These are phyloP conservation scores for Fulica atra DNA, from an alignment of 2,113 vertebrate species.

Conservation along the genomic window DNA sequence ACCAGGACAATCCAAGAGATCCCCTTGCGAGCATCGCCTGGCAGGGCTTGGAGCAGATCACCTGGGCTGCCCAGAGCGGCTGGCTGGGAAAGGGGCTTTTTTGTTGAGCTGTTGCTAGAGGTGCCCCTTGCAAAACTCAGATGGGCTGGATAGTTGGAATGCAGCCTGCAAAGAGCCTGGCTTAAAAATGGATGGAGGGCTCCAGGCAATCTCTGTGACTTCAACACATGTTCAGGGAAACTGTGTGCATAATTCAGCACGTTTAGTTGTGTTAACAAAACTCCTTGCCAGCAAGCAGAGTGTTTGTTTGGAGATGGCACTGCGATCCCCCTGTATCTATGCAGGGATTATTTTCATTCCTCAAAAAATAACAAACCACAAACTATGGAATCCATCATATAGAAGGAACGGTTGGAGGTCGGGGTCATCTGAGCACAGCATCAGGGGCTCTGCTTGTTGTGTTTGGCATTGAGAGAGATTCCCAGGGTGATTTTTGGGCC, in stretches of 20 bases:
- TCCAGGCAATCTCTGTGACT: not conserved
- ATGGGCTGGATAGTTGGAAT: not conserved
- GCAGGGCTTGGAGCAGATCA: not conserved
- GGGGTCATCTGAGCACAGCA: not conserved
- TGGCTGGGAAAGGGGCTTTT: not conserved
- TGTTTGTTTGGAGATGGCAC: constrained; percentile 32
- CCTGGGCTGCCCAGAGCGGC: not conserved
- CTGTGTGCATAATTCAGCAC: not conserved
- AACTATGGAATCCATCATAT: not conserved
- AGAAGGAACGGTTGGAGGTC: not conserved
- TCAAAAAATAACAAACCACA: not conserved
- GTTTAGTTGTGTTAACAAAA: not conserved
- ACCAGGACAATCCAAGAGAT: not conserved
- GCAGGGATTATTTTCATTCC: constrained; percentile 9
- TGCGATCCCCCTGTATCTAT: not conserved
- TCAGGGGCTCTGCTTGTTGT: not conserved
- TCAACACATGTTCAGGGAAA: not conserved
- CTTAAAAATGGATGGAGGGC: not conserved
- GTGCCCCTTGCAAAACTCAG: not conserved
- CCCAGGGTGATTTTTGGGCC: not conserved
- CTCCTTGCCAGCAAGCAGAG: not conserved
- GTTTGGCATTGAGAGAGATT: constrained; percentile 1
- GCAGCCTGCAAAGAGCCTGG: not conserved
- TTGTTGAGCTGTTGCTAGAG: not conserved
- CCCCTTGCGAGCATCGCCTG: rapidly evolving